Percentiles rank a stretch among this genome's conserved stretches.
phyloP scores from a whole-genome alignment of 2,797 vertebrate genomes.

The Sylvia borin region DNA sequence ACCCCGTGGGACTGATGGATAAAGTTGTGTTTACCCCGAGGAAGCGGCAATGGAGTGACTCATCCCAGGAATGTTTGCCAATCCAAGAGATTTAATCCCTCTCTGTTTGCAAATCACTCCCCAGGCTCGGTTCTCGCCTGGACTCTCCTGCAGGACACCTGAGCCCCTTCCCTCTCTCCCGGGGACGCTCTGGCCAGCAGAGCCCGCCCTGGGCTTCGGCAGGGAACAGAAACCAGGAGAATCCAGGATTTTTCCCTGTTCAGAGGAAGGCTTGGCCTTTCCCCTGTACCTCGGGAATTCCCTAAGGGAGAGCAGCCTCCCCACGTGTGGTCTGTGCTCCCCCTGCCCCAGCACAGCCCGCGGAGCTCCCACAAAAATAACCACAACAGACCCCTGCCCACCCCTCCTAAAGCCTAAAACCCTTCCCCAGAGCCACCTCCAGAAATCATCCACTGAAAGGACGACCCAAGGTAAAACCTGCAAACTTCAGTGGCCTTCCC shows the following conservation, averaged over 20 bases:
- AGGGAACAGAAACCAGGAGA: background rate
- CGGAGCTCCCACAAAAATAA: rapidly evolving
- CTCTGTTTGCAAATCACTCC: too few relatives aligned
- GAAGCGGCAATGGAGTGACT: too few relatives aligned
- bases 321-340: background rate
- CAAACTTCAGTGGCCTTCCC: background rate
- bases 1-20: too few relatives aligned
- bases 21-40: too few relatives aligned
- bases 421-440: background rate
- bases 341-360: background rate
- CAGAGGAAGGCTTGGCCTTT: background rate
- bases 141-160: too few relatives aligned
- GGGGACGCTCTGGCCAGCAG: too few relatives aligned
- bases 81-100: too few relatives aligned
- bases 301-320: too few relatives aligned
- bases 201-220: too few relatives aligned
- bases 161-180: too few relatives aligned
- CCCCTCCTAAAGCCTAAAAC: background rate
- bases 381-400: background rate
- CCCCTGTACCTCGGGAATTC: background rate
- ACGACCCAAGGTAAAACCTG: background rate
- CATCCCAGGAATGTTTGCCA: too few relatives aligned
- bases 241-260: background rate
- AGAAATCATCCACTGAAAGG: background rate
- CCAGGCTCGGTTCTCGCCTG: too few relatives aligned